Evolutionary conservation across 2,888 invertebrate genomes (phyloP).

Genomic region (Apamea monoglypha): DNA sequence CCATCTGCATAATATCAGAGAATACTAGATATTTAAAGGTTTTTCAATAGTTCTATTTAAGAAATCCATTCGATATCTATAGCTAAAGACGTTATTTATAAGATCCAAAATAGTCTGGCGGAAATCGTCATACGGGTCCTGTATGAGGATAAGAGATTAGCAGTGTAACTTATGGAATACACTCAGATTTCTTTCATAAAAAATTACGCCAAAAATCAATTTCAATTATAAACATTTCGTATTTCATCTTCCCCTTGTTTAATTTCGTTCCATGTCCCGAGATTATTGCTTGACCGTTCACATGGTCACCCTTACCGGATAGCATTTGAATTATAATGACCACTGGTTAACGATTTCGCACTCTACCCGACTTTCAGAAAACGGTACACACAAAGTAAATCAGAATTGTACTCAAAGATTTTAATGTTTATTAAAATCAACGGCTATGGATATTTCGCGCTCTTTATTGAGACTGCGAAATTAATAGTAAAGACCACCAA

Average conservation of each 20-base stretch:
- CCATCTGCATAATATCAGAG: neutral
- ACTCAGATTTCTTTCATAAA: neutral
- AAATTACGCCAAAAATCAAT: neutral
- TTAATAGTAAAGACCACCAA: neutral
- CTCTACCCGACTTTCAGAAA: constrained; percentile 50
- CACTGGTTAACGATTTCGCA: constrained; percentile 59
- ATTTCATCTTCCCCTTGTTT: neutral
- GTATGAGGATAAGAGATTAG: neutral
- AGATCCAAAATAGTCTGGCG: neutral
- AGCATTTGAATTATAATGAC: constrained; percentile 63
- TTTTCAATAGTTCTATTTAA: neutral
- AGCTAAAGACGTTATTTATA: neutral
- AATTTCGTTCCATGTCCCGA: neutral
- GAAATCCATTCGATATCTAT: neutral
- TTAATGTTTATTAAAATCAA: constrained; percentile 21
- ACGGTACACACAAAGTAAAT: constrained; percentile 49
- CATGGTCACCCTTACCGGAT: constrained; percentile 51
- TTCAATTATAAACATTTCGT: neutral
- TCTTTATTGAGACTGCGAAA: neutral
- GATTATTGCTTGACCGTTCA: neutral
- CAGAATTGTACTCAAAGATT: constrained; percentile 23
- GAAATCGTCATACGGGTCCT: neutral
- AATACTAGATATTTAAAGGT: neutral
- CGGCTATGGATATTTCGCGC: neutral
- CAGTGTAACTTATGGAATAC: neutral